Conservation (phyloP, 2,888 invertebrate genomes). For the Nemotelus nigrinus region DNA sequence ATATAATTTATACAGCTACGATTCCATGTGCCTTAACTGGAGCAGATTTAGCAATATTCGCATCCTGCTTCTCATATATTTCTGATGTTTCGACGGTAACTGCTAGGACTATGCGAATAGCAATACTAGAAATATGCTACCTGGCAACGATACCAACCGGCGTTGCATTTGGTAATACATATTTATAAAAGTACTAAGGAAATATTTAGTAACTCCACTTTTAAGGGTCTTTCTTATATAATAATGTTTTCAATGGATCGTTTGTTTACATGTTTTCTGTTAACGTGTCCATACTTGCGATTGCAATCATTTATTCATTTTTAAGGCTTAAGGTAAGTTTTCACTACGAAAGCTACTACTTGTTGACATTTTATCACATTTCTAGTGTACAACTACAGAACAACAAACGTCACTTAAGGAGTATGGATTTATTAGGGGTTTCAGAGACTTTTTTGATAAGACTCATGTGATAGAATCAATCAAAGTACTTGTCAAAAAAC, state of each 20-base stretch:
- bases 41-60: conserved; percentile 82
- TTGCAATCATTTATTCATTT: conserved; percentile 73
- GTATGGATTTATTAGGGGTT: conserved; percentile 68
- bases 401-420: conserved; percentile 72
- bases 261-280: conserved; percentile 79
- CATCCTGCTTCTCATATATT: conserved; percentile 81
- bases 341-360: neutral
- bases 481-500: conserved; percentile 70
- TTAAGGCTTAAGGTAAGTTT: conserved; percentile 68
- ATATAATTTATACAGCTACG: conserved; percentile 78
- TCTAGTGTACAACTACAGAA: conserved; percentile 73
- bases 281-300: conserved; percentile 71
- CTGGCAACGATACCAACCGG: conserved; percentile 86
- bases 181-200: neutral
- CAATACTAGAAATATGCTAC: conserved; percentile 83
- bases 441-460: conserved; percentile 77
- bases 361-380: neutral
- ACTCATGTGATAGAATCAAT: conserved; percentile 74
- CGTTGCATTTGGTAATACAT: conserved; percentile 73
- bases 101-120: conserved; percentile 80
- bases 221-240: conserved; percentile 75
- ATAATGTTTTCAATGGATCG: conserved; percentile 70
- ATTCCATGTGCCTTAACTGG: conserved; percentile 81
- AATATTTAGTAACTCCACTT: conserved; percentile 51
- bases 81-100: conserved; percentile 77